Percentiles rank a stretch among this genome's conserved stretches.
phyloP scores from a whole-genome alignment of 2,797 vertebrate genomes.

The Coreius guichenoti region DNA sequence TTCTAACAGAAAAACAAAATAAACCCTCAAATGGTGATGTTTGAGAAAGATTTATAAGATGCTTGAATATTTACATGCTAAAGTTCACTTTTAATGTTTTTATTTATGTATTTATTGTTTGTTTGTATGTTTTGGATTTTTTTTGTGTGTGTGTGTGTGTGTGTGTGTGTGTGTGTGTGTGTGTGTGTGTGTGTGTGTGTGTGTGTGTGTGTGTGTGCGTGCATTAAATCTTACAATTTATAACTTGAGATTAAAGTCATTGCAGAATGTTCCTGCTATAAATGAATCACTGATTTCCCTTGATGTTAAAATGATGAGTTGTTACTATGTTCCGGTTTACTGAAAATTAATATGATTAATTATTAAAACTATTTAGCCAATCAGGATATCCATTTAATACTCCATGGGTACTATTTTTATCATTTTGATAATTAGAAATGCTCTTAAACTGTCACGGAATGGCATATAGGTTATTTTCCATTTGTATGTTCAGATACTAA shows the following conservation, averaged over 20 bases:
- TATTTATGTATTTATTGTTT: neutral
- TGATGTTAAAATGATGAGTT: constrained; percentile 48
- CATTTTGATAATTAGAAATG: neutral
- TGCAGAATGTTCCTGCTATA: constrained; percentile 43
- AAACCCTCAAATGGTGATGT: constrained; percentile 16
- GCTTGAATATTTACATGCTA: constrained; percentile 14
- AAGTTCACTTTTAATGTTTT: constrained; percentile 22
- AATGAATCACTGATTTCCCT: constrained; percentile 54
- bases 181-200: too few relatives aligned
- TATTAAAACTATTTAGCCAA: constrained; percentile 54
- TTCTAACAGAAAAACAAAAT: constrained; percentile 1
- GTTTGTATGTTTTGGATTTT: neutral
- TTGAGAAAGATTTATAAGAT: constrained; percentile 41
- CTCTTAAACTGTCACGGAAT: constrained; percentile 9
- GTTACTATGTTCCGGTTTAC: constrained; percentile 39
- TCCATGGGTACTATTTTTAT: neutral
- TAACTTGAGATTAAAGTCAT: constrained; percentile 30
- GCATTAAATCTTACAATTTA: constrained; percentile 18
- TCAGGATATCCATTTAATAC: constrained; percentile 46
- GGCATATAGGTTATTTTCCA: neutral
- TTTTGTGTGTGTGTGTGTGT: too few relatives aligned
- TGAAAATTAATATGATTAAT: constrained; percentile 56
- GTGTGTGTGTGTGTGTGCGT: too few relatives aligned
- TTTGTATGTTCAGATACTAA: constrained; percentile 9
- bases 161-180: too few relatives aligned